Base-by-base conservation (phyloP, 2,888 invertebrate genomes). In the Hydroisotoma schaefferi region DNA sequence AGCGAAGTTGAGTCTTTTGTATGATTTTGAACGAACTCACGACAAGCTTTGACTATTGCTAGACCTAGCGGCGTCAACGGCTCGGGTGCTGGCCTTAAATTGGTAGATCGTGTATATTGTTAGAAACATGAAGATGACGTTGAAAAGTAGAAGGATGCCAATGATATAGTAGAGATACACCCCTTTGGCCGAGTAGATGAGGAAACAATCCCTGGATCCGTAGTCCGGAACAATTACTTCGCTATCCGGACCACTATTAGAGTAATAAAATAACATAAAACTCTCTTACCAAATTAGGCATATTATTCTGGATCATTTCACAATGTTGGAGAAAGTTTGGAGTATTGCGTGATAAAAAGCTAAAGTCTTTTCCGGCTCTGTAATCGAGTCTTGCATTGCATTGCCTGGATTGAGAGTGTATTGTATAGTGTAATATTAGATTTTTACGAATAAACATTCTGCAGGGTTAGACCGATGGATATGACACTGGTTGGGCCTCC, bases 151-250 rank as follows among this genome's bases (percentile, higher is more conserved):
- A 3, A 72, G 26, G 12, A 60, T 23, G 22, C 67, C 70, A 26
- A 69, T 61, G 1, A 68, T 67, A 33, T 66, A 67, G 52, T 71
- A 71, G 10, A 67, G 44, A 54, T 71, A 72, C 2, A 57, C 48
- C 15, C 71, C 60, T 51, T 67, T 65, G 3, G 70, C 69, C 10
- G 60, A 57, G 6, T 38, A 15, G 20, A 65, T 60, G 2, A 72
- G 22, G 33, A 66, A 62, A 37, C 72, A 72, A 5, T 20, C 28
- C n/a, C 28, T 44, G 1, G 44, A 22, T 23, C 69, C 72, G 49
- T 72, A 72, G 20, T 67, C 67, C 0, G 72, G 72, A 44, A 68
- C 56, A 8, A 69, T 37, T 10, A 72, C 62, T 25, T 55, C 58
- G 23, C 59, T 67, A 1, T 63, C 59, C 2, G 56, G 61, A 22